phyloP scores from a whole-genome alignment of 30 jellyfish, hydroid and myxozoan species.

The Hydractinia symbiolongicarpus region DNA sequence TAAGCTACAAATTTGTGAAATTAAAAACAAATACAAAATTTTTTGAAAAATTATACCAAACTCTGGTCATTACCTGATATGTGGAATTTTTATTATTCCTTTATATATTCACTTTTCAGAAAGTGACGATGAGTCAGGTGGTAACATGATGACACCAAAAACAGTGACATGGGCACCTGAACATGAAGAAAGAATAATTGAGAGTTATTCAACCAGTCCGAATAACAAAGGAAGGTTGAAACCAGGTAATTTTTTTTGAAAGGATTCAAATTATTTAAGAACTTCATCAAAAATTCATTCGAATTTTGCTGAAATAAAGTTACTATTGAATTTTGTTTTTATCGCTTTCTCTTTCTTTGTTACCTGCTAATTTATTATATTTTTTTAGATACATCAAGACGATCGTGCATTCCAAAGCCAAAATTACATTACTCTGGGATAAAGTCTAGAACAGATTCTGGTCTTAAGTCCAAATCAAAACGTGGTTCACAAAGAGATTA shows the following conservation, averaged over 20 bases:
- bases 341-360: too few species aligned
- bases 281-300: not conserved
- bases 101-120: not conserved
- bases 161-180: conserved; percentile 95
- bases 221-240: not conserved
- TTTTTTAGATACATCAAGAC: not conserved
- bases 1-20: too few species aligned
- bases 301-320: not conserved
- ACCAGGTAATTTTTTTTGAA: not conserved
- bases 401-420: conserved; percentile 67
- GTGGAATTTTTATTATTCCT: too few species aligned
- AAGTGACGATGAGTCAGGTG: conserved; percentile 12
- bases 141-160: conserved; percentile 50
- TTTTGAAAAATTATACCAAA: too few species aligned
- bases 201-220: conserved; percentile 25
- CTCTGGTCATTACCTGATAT: too few species aligned
- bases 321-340: too few species aligned
- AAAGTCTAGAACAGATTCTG: conserved; percentile 86
- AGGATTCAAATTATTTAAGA: not conserved
- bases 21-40: too few species aligned
- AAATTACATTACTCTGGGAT: conserved; percentile 51
- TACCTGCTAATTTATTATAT: too few species aligned
- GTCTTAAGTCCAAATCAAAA: conserved; percentile 32
- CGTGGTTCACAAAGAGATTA: not conserved
- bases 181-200: conserved; percentile 77